phyloP scores from a whole-genome alignment of 2,888 invertebrate species.

The Volucella bombylans region DNA sequence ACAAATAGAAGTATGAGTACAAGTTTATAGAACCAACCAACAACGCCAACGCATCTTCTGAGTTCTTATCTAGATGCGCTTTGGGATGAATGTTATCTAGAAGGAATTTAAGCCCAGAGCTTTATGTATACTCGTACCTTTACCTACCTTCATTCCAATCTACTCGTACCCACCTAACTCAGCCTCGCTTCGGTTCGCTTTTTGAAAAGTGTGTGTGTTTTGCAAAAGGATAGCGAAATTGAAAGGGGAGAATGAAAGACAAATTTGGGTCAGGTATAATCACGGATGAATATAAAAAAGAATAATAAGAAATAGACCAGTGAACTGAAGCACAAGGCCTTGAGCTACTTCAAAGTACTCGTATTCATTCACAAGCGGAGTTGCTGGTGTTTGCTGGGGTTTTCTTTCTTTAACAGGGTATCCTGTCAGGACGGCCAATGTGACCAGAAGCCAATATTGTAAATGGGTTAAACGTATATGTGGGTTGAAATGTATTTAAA shows the following conservation, averaged over 20 bases:
- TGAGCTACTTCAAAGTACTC: slow-evolving; percentile 67
- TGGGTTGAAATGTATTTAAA: slow-evolving; percentile 53
- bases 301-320: slow-evolving; percentile 53
- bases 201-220: slow-evolving; percentile 3
- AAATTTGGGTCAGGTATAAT: slow-evolving; percentile 72
- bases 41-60: slow-evolving; percentile 35
- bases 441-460: slow-evolving; percentile 71
- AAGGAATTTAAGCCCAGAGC: slow-evolving; percentile 52
- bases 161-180: not conserved
- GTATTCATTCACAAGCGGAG: slow-evolving; percentile 28
- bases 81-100: slow-evolving; percentile 66
- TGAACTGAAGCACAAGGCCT: slow-evolving; percentile 64
- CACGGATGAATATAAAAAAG: slow-evolving; percentile 29
- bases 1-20: not conserved
- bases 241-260: slow-evolving; percentile 54
- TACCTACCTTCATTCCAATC: slow-evolving; percentile 24
- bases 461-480: slow-evolving; percentile 71
- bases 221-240: slow-evolving; percentile 31
- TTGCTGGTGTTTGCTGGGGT: slow-evolving; percentile 1
- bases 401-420: slow-evolving; percentile 11
- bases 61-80: slow-evolving; percentile 57
- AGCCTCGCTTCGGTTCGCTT: no score
- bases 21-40: not conserved
- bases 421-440: slow-evolving; percentile 8
- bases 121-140: slow-evolving; percentile 45